Evolutionary conservation across 2,888 invertebrate species (phyloP), one percentile per base, ranked within the genome.

Genomic region (Nebria brevicollis): DNA sequence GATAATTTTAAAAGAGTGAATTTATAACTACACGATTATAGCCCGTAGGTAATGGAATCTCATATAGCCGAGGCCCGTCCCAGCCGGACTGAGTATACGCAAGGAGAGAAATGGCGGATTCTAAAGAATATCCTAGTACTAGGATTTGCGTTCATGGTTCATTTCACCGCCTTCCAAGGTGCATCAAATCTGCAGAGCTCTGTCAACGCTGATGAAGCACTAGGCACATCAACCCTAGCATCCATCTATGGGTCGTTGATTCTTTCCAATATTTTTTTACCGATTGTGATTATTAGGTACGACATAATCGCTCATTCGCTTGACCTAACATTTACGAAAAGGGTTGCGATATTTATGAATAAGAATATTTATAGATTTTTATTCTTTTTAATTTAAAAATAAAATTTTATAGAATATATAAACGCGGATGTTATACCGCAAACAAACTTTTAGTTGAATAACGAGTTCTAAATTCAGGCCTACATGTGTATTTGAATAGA

Each of bases 151-250:
- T 98, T 98, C 89, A 95, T 97, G 93, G 92, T 97, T 85, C 95
- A 96, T 84, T 96, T 98, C 90, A 98, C 97, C 0, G 97, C 97
- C 5, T 98, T 97, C 88, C 96, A 95, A 89, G 95, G 95, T 4
- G 93, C 95, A 1, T 94, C 95, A 75, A 95, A 95, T 88, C 90
- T 95, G 66, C 95, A 95, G 89, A 96, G 96, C 87, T 96, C 96
- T 0, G 93, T 97, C 78, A 96, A 97, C 88, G 93, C 94, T 20
- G 94, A 95, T 86, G 94, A 93, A 1, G 95, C 96, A 0, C 90
- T 97, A 1, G 97, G 97, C 2, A 94, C 96, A 1, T 94, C 94
- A 84, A 96, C 96, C 0, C 89, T 97, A 76, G 94, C 96, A 0
- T 93, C 96, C 5, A 94, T 98, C 84, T 98, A 98, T 89, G 95